Conservation (phyloP, 1,140 invertebrate genomes). For the Aleiodes sp. region DNA sequence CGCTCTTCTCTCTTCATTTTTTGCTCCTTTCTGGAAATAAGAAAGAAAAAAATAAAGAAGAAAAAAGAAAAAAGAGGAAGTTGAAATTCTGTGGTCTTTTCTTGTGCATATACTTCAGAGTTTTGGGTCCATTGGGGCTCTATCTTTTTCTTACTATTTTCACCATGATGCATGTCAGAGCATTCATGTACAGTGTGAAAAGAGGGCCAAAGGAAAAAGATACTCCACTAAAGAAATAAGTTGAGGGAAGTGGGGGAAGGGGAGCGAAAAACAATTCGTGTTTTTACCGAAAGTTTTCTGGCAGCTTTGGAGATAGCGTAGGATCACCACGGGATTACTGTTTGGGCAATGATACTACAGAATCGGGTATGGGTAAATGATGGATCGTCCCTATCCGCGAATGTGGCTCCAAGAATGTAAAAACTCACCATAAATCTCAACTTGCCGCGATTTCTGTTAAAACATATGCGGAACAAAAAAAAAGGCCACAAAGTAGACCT, state of each 20-base stretch:
- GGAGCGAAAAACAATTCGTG: slow-evolving; percentile 41
- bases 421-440: slow-evolving; percentile 59
- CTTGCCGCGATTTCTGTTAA: slow-evolving; percentile 29
- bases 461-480: neutral
- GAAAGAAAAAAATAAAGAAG: neutral
- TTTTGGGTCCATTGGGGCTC: slow-evolving; percentile 31
- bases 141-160: slow-evolving; percentile 16
- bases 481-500: neutral
- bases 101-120: no score
- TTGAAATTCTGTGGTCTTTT: slow-evolving; percentile 21
- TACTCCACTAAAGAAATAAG: neutral
- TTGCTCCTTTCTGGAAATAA: neutral
- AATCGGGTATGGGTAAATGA: slow-evolving; percentile 61
- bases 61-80: neutral
- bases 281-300: slow-evolving; percentile 52
- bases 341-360: slow-evolving; percentile 52
- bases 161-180: slow-evolving; percentile 49
- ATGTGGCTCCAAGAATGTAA: slow-evolving; percentile 42
- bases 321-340: slow-evolving; percentile 50
- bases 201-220: slow-evolving; percentile 10
- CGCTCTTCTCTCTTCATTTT: slow-evolving; percentile 30
- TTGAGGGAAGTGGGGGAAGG: slow-evolving; percentile 18
- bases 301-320: slow-evolving; percentile 31
- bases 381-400: slow-evolving; percentile 49
- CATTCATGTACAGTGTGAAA: slow-evolving; percentile 34